A percentile compares a stretch with the other conserved stretches of the same genome.
Conservation (phyloP, 2,113 vertebrate species). For the Lamprologus tigripictilis region DNA sequence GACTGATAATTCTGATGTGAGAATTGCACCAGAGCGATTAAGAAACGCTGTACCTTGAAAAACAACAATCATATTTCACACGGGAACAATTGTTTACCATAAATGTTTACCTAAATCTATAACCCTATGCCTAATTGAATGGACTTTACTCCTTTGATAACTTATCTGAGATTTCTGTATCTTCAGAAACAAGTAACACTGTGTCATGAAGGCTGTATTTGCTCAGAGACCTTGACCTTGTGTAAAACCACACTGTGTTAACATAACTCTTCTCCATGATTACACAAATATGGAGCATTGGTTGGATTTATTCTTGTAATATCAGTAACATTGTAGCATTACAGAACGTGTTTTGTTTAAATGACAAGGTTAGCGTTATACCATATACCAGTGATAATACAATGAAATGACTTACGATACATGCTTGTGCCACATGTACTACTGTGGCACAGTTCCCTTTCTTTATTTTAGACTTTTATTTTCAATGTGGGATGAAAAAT, state of each 20-base stretch:
- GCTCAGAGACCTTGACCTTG: not conserved
- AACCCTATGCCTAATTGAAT: not conserved
- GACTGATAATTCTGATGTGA: not conserved
- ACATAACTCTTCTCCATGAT: not conserved
- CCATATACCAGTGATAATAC: not conserved
- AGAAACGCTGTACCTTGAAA: not conserved
- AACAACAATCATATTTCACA: not conserved
- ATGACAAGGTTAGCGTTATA: not conserved
- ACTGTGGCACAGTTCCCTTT: not conserved
- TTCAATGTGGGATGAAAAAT: slow-evolving; percentile 74
- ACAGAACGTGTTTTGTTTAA: not conserved
- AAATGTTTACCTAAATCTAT: not conserved
- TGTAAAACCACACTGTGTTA: not conserved
- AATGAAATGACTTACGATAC: not conserved
- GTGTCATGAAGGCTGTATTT: not conserved
- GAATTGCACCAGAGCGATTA: not conserved
- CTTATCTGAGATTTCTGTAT: not conserved
- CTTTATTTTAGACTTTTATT: not conserved
- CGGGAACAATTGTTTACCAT: not conserved
- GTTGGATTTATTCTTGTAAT: not conserved
- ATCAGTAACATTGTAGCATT: not conserved
- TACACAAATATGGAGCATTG: not conserved
- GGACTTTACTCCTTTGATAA: not conserved
- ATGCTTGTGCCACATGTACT: not conserved
- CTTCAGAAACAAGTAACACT: not conserved